Percentiles rank a stretch among this genome's conserved stretches.
phyloP scores from a whole-genome alignment of 1,140 invertebrate species.

The Eriosoma lanigerum region DNA sequence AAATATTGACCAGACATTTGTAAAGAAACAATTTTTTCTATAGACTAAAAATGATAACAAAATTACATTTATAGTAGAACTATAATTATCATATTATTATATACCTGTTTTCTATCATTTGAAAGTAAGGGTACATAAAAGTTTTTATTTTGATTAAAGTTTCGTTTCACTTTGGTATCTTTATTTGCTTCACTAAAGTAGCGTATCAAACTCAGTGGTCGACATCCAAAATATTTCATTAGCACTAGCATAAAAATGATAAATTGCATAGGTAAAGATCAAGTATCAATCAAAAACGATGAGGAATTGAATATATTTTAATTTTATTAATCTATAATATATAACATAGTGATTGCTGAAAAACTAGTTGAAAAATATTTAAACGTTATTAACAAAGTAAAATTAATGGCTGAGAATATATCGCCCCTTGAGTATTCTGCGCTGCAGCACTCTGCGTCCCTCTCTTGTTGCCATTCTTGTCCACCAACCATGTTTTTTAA shows the following conservation, averaged over 20 bases:
- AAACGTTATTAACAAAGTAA: not conserved
- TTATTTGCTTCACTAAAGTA: conserved; percentile 20
- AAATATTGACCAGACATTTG: conserved; percentile 45
- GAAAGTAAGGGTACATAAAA: conserved; percentile 30
- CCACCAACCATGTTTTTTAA: conserved; percentile 70
- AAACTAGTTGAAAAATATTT: conserved; percentile 24
- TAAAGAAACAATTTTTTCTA: conserved; percentile 46
- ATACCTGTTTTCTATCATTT: conserved; percentile 9
- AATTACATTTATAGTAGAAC: not conserved
- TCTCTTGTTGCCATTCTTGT: conserved; percentile 68
- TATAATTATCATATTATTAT: not conserved
- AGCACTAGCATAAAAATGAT: conserved; percentile 45
- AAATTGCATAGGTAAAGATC: not conserved
- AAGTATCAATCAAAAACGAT: conserved; percentile 1
- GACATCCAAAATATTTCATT: conserved; percentile 26
- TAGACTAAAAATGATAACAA: not conserved
- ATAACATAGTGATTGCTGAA: not conserved
- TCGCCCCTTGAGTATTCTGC: conserved; percentile 73
- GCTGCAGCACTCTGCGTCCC: conserved; percentile 71
- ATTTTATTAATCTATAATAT: not conserved
- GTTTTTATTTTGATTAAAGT: conserved; percentile 10
- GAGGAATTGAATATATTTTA: not conserved
- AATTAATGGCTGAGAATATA: conserved; percentile 69
- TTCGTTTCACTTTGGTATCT: conserved; percentile 4
- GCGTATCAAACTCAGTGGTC: not conserved